phyloP scores from a whole-genome alignment of 2,888 invertebrate genomes.

The Oxytorus armatus region DNA sequence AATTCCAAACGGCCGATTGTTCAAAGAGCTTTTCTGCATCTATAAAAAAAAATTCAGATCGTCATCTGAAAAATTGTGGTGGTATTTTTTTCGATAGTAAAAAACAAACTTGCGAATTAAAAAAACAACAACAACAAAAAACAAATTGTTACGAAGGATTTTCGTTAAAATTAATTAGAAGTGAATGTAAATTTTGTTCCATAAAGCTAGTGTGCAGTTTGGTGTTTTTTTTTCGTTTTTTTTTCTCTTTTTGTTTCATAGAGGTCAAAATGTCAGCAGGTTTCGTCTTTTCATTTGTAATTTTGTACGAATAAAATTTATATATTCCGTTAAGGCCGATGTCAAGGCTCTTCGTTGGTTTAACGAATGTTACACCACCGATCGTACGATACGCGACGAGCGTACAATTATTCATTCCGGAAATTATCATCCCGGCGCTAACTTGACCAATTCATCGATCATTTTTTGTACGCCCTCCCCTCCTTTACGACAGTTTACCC shows the following conservation, averaged over 20 bases:
- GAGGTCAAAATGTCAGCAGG: too few species aligned
- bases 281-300: too few species aligned
- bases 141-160: too few species aligned
- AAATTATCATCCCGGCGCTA: neutral
- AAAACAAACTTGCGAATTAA: too few species aligned
- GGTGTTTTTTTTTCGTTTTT: conserved; percentile 9
- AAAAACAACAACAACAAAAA: too few species aligned
- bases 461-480: too few species aligned
- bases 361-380: conserved; percentile 2
- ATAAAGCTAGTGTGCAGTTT: too few species aligned
- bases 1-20: neutral
- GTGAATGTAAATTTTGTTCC: too few species aligned
- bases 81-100: too few species aligned
- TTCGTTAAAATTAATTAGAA: too few species aligned
- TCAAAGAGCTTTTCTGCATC: conserved; percentile 4
- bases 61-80: neutral
- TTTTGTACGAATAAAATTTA: conserved; percentile 18
- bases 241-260: too few species aligned
- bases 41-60: neutral
- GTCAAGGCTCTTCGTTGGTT: conserved; percentile 36
- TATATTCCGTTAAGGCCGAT: conserved; percentile 27
- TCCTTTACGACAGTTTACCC: too few species aligned
- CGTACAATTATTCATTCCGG: conserved; percentile 11
- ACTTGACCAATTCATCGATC: neutral
- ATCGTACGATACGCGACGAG: conserved; percentile 41